Evolutionary conservation across 2,888 invertebrate genomes (phyloP).

Genomic region (Pilophorus perplexus): DNA sequence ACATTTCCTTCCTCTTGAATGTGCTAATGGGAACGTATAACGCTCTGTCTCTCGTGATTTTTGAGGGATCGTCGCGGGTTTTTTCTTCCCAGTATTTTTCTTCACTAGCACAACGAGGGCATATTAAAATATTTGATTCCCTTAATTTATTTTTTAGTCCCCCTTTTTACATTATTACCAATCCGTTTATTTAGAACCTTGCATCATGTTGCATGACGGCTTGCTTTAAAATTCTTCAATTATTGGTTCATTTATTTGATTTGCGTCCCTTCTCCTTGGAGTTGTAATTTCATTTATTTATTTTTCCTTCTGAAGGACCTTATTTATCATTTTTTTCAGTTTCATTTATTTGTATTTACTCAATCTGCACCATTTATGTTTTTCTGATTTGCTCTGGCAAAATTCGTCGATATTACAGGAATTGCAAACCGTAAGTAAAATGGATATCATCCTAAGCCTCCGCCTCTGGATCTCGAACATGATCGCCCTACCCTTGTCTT

Average conservation of each 20-base stretch:
- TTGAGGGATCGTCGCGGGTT: conserved; percentile 31
- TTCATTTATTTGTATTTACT: conserved; percentile 25
- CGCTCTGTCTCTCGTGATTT: conserved; percentile 35
- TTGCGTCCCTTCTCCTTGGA: conserved; percentile 23
- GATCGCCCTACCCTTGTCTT: background rate
- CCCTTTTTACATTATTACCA: background rate
- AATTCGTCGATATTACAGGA: conserved; percentile 35
- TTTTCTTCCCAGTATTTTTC: conserved; percentile 6
- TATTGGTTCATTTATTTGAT: conserved; percentile 10
- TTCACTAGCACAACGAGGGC: conserved; percentile 5
- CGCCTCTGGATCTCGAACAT: conserved; percentile 8
- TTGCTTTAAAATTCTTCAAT: conserved; percentile 28
- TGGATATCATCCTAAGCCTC: conserved; percentile 19
- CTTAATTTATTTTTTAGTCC: background rate
- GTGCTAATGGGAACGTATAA: conserved; percentile 28
- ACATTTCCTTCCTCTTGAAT: conserved; percentile 26
- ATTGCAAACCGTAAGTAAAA: conserved; percentile 38
- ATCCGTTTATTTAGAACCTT: conserved; percentile 22
- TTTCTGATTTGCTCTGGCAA: conserved; percentile 33
- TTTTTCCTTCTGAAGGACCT: background rate
- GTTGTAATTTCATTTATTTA: conserved; percentile 2
- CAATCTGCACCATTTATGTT: conserved; percentile 36
- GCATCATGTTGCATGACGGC: conserved; percentile 37
- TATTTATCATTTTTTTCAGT: background rate
- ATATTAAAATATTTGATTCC: background rate